These are phyloP conservation scores for Pinctada fucata DNA, from an alignment of 2,888 invertebrate genomes.

Conservation along the genomic window DNA sequence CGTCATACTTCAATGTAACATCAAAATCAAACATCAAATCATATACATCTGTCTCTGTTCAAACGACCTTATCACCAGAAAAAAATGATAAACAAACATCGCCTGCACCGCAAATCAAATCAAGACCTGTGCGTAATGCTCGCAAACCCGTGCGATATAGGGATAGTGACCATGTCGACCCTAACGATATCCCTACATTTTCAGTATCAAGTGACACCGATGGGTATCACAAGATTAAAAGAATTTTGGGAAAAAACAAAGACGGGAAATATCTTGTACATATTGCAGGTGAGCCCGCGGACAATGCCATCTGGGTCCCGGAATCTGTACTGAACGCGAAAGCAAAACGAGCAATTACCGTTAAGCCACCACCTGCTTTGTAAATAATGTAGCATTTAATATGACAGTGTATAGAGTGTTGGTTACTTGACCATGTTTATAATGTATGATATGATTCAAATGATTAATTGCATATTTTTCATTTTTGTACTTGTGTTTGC, in stretches of 20 bases:
- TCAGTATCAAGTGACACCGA: constrained; percentile 18
- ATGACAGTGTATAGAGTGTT: too few relatives aligned
- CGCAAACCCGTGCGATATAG: constrained; percentile 18
- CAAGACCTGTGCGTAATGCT: neutral
- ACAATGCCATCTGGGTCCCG: constrained; percentile 24
- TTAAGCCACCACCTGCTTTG: constrained; percentile 12
- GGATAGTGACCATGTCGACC: constrained; percentile 24
- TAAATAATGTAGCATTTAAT: neutral
- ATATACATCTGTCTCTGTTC: neutral
- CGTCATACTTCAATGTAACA: constrained; percentile 19
- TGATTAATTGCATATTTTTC: too few relatives aligned
- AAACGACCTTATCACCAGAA: neutral
- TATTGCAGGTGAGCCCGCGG: constrained; percentile 22
- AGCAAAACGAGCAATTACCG: neutral
- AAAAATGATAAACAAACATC: constrained; percentile 6
- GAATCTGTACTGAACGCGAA: neutral
- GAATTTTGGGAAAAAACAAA: constrained; percentile 9
- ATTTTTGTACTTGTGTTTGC: too few relatives aligned
- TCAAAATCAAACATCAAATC: too few relatives aligned
- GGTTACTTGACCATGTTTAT: too few relatives aligned
- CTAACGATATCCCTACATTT: constrained; percentile 17
- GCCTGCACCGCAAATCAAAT: neutral
- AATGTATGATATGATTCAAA: too few relatives aligned
- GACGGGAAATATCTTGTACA: constrained; percentile 12
- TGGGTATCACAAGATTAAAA: constrained; percentile 12